Evolutionary conservation across 2,888 invertebrate genomes (phyloP).

Genomic region (Troilus luridus): DNA sequence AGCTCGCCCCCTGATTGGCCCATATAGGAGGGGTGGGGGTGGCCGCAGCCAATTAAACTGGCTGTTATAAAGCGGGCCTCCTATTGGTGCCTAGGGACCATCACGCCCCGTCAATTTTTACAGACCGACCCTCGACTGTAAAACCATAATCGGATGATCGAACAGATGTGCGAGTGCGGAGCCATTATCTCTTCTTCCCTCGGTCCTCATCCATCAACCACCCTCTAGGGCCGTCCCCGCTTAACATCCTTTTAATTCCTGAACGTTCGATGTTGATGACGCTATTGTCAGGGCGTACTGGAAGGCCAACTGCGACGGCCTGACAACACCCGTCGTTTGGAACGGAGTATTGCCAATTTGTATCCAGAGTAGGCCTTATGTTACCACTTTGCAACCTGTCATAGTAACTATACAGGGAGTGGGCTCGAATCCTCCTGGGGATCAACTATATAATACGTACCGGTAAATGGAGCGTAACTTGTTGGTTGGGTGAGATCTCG

Average conservation of each 20-base stretch:
- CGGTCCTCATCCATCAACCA: conserved; percentile 42
- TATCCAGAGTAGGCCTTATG: background rate
- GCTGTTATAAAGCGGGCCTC: conserved; percentile 36
- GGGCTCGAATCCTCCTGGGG: too few relatives aligned
- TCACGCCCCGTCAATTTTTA: conserved; percentile 55
- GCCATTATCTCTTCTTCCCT: conserved; percentile 25
- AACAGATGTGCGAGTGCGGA: conserved; percentile 44
- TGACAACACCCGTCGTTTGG: background rate
- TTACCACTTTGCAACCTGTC: background rate
- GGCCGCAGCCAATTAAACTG: conserved; percentile 15
- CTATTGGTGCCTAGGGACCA: conserved; percentile 45
- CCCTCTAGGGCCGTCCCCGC: conserved; percentile 6
- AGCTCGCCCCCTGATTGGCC: background rate
- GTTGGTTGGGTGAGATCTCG: too few relatives aligned
- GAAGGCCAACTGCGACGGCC: background rate
- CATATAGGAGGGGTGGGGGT: conserved; percentile 11
- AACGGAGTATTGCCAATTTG: background rate
- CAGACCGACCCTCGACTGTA: conserved; percentile 33
- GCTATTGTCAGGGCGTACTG: conserved; percentile 14
- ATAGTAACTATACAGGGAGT: too few relatives aligned
- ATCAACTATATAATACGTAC: too few relatives aligned
- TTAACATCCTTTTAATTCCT: conserved; percentile 60
- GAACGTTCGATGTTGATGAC: conserved; percentile 12
- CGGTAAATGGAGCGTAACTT: too few relatives aligned
- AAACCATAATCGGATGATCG: conserved; percentile 54